phyloP scores from a whole-genome alignment of 2,113 vertebrate genomes.

The Seriola rivoliana region DNA sequence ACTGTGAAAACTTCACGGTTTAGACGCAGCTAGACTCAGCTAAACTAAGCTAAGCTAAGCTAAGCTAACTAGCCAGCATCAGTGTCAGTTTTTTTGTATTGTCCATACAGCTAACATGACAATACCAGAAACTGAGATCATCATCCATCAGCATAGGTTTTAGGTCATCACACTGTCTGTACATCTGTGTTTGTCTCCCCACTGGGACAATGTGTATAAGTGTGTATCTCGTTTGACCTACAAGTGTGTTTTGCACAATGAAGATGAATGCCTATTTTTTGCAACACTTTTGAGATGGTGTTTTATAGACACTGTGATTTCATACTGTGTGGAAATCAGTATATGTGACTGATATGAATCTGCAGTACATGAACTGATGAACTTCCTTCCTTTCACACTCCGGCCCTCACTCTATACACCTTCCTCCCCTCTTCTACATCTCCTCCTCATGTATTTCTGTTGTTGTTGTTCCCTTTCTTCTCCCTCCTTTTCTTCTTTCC shows the following conservation, averaged over 20 bases:
- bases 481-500: background rate
- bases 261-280: slow-evolving; percentile 4
- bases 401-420: background rate
- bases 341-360: background rate
- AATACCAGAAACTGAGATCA: slow-evolving; percentile 70
- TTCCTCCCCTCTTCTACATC: background rate
- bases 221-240: background rate
- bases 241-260: background rate
- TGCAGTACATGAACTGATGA: background rate
- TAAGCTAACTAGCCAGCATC: slow-evolving; percentile 20
- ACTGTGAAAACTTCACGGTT: slow-evolving; percentile 35
- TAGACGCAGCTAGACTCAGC: too few relatives aligned
- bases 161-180: background rate
- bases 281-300: background rate
- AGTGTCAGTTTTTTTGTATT: slow-evolving; percentile 70
- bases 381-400: background rate
- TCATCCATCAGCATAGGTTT: background rate
- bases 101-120: slow-evolving; percentile 63
- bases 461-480: background rate
- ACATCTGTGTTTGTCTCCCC: background rate
- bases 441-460: background rate
- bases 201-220: slow-evolving; percentile 10
- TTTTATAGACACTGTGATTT: background rate
- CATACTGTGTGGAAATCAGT: background rate
- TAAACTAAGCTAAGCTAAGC: background rate